These are phyloP conservation scores for Augiades crinisus DNA, from an alignment of 2,888 invertebrate species.

Conservation along the genomic window DNA sequence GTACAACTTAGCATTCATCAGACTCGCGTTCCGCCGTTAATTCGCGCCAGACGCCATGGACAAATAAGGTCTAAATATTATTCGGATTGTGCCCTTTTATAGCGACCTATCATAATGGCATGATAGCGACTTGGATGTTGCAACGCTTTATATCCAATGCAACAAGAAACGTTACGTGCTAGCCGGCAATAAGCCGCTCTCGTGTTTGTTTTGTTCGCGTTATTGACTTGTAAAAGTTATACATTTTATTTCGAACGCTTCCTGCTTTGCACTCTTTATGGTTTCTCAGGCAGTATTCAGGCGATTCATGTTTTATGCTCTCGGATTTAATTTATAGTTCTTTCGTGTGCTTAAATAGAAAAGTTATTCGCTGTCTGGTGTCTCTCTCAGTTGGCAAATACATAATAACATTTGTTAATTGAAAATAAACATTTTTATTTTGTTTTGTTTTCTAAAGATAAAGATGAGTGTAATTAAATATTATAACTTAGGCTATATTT, in stretches of 20 bases:
- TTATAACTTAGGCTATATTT: too few relatives aligned
- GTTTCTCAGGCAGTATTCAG: too few relatives aligned
- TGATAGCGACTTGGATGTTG: slow-evolving; percentile 33
- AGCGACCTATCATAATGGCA: slow-evolving; percentile 48
- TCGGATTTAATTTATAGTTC: too few relatives aligned
- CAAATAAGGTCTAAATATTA: slow-evolving; percentile 33
- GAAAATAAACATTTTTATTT: too few relatives aligned
- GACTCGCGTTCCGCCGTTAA: slow-evolving; percentile 20
- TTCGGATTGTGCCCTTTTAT: slow-evolving; percentile 40
- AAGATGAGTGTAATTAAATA: too few relatives aligned
- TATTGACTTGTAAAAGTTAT: not conserved
- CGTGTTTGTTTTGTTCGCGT: not conserved
- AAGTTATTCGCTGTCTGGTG: too few relatives aligned
- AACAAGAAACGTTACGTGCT: slow-evolving; percentile 9
- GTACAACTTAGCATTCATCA: too few relatives aligned
- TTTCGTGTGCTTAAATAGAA: too few relatives aligned
- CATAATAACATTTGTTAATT: too few relatives aligned
- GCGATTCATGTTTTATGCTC: too few relatives aligned
- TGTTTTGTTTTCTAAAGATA: too few relatives aligned
- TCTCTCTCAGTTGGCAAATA: too few relatives aligned
- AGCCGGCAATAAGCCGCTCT: not conserved
- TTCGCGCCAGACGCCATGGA: not conserved
- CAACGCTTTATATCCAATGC: slow-evolving; percentile 18
- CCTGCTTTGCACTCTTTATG: not conserved
- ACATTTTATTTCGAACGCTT: not conserved